Evolutionary conservation across 2,888 invertebrate species (phyloP).

Genomic region (Omphaloscelis lunosa): DNA sequence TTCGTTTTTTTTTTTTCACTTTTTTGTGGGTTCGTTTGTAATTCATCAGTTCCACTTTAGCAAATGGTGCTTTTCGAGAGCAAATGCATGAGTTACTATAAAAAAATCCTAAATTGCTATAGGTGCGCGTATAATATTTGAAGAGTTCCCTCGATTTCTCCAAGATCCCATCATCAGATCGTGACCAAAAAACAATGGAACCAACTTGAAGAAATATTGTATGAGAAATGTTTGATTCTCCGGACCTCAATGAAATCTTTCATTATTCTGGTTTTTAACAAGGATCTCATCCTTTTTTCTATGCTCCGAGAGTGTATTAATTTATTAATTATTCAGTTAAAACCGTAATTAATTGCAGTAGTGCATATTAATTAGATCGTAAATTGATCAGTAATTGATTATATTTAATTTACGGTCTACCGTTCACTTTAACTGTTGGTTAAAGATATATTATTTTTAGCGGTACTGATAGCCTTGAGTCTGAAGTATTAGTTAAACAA

Average conservation of each 20-base stretch:
- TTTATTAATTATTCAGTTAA: neutral
- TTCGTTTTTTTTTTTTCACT: no score
- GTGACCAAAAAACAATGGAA: no score
- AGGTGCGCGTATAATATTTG: no score
- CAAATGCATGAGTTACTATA: no score
- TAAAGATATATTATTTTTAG: slow-evolving; percentile 44
- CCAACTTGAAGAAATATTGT: no score
- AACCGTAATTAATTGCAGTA: slow-evolving; percentile 29
- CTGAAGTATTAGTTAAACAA: neutral
- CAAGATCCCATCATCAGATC: no score
- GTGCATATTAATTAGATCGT: slow-evolving; percentile 43
- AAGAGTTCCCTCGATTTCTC: no score
- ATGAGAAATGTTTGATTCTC: neutral
- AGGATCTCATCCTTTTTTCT: neutral
- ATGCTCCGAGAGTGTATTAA: neutral
- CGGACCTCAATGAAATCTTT: neutral
- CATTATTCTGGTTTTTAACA: neutral
- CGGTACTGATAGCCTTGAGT: slow-evolving; percentile 49
- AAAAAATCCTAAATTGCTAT: no score
- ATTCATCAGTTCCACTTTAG: no score
- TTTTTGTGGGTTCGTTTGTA: no score
- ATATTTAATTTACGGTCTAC: slow-evolving; percentile 49
- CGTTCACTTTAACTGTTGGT: slow-evolving; percentile 62
- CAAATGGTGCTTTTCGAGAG: no score
- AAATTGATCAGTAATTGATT: slow-evolving; percentile 56